These are phyloP conservation scores for Puffinus mauretanicus DNA, from an alignment of 2,113 vertebrate genomes.

Conservation along the genomic window DNA sequence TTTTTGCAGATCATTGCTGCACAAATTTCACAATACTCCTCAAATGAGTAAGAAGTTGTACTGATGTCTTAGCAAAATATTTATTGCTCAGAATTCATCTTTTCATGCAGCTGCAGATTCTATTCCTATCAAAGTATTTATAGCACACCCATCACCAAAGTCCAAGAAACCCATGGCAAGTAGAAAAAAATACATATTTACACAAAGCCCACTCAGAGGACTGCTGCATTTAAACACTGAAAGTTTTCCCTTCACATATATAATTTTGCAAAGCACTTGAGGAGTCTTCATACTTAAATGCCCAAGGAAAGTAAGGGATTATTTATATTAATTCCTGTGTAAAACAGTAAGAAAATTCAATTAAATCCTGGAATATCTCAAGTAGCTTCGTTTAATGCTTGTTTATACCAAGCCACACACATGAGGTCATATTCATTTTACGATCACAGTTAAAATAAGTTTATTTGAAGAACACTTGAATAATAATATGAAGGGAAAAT, in stretches of 20 bases:
- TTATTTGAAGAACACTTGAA: background rate
- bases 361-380: background rate
- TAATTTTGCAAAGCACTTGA: background rate
- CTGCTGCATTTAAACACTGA: background rate
- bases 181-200: background rate
- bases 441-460: background rate
- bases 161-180: background rate
- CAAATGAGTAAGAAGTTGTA: background rate
- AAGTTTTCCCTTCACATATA: background rate
- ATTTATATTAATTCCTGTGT: background rate
- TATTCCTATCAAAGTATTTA: slow-evolving; percentile 13
- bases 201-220: background rate
- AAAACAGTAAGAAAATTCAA: background rate
- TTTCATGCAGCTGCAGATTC: background rate
- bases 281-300: background rate
- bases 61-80: background rate
- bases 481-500: background rate
- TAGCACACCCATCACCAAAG: background rate
- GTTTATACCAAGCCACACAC: background rate
- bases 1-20: background rate
- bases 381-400: background rate
- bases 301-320: background rate
- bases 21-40: background rate
- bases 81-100: background rate
- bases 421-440: background rate